Evolutionary conservation across 2,113 vertebrate species (phyloP).

Genomic region (Rynchops niger): DNA sequence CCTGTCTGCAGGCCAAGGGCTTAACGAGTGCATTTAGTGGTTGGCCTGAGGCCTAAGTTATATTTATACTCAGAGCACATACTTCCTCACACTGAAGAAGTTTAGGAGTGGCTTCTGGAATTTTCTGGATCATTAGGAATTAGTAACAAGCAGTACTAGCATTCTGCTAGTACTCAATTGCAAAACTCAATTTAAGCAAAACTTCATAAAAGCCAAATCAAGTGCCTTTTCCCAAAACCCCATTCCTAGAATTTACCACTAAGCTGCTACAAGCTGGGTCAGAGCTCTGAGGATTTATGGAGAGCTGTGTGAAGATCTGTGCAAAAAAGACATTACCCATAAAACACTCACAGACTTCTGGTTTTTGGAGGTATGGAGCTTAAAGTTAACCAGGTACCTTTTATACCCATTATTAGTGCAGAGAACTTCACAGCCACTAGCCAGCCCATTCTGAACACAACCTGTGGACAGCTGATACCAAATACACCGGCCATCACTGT

Average conservation of each 20-base stretch:
- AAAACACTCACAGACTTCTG: background rate
- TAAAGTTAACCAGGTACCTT: background rate
- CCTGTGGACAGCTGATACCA: background rate
- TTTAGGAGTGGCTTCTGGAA: background rate
- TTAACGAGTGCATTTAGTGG: background rate
- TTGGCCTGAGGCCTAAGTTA: background rate
- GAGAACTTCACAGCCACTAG: background rate
- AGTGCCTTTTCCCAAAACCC: background rate
- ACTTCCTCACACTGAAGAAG: background rate
- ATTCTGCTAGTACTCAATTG: background rate
- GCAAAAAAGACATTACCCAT: background rate
- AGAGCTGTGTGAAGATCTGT: background rate
- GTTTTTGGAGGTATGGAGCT: background rate
- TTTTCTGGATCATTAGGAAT: background rate
- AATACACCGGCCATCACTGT: background rate
- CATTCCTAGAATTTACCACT: background rate
- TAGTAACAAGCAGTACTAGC: background rate
- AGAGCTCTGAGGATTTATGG: background rate
- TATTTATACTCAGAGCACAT: background rate
- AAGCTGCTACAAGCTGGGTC: background rate
- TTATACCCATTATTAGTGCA: background rate
- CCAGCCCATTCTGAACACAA: background rate
- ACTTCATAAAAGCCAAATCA: background rate
- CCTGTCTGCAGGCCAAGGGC: background rate
- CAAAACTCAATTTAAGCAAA: background rate